Percentiles rank a stretch among this genome's conserved stretches.
These are phyloP conservation scores for Sapajus apella DNA, from an alignment of 2,113 vertebrate genomes.

Conservation along the genomic window DNA sequence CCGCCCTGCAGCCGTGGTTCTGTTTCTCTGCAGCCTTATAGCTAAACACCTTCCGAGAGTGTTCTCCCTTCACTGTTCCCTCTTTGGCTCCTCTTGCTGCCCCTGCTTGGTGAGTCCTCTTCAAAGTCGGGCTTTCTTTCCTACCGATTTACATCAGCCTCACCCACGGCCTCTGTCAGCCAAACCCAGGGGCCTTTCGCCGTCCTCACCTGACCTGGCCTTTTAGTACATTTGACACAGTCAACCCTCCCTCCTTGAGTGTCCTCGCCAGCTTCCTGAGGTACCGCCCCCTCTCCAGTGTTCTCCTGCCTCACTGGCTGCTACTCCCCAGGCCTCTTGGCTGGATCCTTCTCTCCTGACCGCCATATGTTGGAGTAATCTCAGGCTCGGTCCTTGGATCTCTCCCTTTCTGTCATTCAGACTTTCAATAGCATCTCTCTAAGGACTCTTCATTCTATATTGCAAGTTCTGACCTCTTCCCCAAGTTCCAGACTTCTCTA, in stretches of 20 bases:
- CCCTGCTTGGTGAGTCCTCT: not conserved
- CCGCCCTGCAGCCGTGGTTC: not conserved
- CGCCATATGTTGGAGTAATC: not conserved
- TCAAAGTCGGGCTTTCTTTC: not conserved
- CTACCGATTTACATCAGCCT: not conserved
- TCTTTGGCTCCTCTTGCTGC: not conserved
- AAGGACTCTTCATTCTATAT: not conserved
- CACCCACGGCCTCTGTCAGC: not conserved
- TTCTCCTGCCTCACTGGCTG: not conserved
- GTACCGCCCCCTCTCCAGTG: not conserved
- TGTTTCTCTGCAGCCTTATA: not conserved
- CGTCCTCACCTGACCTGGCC: not conserved
- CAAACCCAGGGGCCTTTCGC: not conserved
- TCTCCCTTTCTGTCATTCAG: not conserved
- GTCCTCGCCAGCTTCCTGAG: not conserved
- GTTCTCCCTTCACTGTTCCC: not conserved
- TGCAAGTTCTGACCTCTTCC: not conserved
- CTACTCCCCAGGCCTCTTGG: not conserved
- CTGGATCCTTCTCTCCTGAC: not conserved
- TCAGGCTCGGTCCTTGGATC: not conserved
- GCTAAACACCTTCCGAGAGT: not conserved
- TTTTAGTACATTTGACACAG: not conserved
- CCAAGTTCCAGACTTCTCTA: not conserved
- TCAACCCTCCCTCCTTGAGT: not conserved
- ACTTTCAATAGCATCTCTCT: not conserved